Evolutionary conservation across 1,140 invertebrate species (phyloP).

Genomic region (Bombus sylvicola): DNA sequence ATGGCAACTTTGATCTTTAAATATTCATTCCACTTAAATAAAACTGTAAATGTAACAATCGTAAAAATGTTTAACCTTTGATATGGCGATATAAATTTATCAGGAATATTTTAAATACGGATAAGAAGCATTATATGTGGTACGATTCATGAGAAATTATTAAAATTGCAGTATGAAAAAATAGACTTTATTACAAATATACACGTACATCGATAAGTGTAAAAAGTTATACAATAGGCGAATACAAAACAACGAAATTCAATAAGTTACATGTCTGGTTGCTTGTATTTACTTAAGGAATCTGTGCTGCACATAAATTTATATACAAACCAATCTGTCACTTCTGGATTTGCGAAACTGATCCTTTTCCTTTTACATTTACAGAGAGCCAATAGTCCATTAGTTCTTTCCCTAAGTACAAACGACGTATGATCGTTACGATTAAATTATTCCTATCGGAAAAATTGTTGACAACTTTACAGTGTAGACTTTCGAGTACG

Average conservation of each 20-base stretch:
- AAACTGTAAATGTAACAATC: too few species aligned
- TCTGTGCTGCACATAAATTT: conserved; percentile 41
- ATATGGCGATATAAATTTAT: too few species aligned
- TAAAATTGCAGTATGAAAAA: not conserved
- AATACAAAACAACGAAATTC: not conserved
- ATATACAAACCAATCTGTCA: conserved; percentile 70
- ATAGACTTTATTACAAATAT: conserved; percentile 25
- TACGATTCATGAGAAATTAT: too few species aligned
- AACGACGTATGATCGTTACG: not conserved
- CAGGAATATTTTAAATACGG: too few species aligned
- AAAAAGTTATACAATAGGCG: not conserved
- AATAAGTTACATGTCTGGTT: not conserved
- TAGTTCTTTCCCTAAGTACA: not conserved
- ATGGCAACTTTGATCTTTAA: too few species aligned
- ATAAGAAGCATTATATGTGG: too few species aligned
- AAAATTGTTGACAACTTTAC: not conserved
- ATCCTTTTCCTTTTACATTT: conserved; percentile 59
- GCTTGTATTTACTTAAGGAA: not conserved
- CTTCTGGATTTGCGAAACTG: conserved; percentile 70
- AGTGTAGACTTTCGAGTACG: not conserved
- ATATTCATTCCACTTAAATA: too few species aligned
- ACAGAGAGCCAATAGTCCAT: not conserved
- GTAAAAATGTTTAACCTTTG: too few species aligned
- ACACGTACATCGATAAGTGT: not conserved
- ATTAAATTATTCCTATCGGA: not conserved